A percentile compares a stretch with the other conserved stretches of the same genome.
These are phyloP conservation scores for Watsonalla binaria DNA, from an alignment of 2,888 invertebrate species.

Conservation along the genomic window DNA sequence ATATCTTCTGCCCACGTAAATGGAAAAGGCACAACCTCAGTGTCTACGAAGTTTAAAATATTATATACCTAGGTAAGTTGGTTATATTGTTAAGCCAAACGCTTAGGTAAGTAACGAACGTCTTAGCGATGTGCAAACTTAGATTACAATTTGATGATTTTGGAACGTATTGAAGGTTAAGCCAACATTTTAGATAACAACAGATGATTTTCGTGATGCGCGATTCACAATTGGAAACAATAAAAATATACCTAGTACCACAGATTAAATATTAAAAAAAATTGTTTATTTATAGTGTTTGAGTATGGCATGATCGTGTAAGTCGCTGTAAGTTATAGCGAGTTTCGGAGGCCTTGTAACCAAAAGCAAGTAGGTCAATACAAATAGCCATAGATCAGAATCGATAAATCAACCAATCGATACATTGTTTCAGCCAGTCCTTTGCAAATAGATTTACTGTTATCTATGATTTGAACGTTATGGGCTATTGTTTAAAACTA, in stretches of 20 bases:
- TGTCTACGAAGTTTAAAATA: too few relatives aligned
- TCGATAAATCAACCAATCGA: conserved; percentile 27
- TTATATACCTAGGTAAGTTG: too few relatives aligned
- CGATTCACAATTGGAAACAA: background rate
- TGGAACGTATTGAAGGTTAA: background rate
- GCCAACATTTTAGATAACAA: background rate
- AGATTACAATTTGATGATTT: background rate
- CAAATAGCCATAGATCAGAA: conserved; percentile 9
- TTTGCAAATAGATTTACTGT: conserved; percentile 12
- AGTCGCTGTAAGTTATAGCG: background rate
- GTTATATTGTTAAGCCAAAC: too few relatives aligned
- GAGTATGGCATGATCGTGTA: background rate
- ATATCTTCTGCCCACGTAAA: too few relatives aligned
- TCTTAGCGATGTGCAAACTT: too few relatives aligned
- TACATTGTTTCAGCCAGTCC: conserved; percentile 24
- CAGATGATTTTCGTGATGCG: background rate
- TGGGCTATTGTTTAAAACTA: background rate
- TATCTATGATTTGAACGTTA: conserved; percentile 2
- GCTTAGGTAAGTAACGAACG: too few relatives aligned
- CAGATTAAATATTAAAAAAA: background rate
- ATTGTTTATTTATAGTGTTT: background rate
- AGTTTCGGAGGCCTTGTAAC: conserved; percentile 19
- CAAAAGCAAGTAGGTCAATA: conserved; percentile 15
- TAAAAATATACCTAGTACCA: too few relatives aligned
- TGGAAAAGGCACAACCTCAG: too few relatives aligned